A percentile compares a stretch with the other conserved stretches of the same genome.
Evolutionary conservation across 2,113 vertebrate genomes (phyloP).

Genomic region (Colaptes auratus): DNA sequence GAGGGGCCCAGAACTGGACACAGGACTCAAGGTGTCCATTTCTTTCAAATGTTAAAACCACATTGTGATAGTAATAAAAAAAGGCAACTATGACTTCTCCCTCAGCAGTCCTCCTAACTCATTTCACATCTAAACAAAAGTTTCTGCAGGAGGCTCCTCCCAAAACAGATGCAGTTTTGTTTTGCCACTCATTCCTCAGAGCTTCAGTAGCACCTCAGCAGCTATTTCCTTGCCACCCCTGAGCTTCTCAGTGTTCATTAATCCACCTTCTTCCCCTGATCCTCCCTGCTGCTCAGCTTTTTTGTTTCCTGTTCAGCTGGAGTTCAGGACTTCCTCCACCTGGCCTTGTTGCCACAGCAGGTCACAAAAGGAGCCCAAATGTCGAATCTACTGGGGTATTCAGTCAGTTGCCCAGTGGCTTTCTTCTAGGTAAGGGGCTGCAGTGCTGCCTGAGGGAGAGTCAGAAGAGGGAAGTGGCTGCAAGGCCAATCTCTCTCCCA

Average conservation of each 20-base stretch:
- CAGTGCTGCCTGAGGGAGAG: neutral
- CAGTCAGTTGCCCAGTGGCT: neutral
- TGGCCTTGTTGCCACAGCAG: neutral
- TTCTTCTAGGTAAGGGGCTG: neutral
- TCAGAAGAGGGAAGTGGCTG: neutral
- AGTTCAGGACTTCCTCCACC: neutral
- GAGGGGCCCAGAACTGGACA: too few relatives aligned
- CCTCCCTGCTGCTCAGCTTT: neutral
- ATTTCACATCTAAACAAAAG: neutral
- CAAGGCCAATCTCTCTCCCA: neutral
- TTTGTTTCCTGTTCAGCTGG: neutral
- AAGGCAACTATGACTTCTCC: neutral
- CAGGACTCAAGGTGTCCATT: neutral
- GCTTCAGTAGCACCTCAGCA: neutral
- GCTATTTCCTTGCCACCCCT: neutral
- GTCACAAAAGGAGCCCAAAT: neutral
- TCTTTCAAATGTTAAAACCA: neutral
- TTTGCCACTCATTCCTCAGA: neutral
- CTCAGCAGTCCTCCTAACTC: neutral
- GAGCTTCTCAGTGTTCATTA: neutral
- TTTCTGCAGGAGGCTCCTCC: neutral
- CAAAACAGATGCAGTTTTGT: fast-evolving
- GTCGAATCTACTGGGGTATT: neutral
- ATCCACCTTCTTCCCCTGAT: neutral
- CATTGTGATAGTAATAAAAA: neutral